Evolutionary conservation across 1,140 invertebrate genomes (phyloP).

Genomic region (Zaprionus ornatus): DNA sequence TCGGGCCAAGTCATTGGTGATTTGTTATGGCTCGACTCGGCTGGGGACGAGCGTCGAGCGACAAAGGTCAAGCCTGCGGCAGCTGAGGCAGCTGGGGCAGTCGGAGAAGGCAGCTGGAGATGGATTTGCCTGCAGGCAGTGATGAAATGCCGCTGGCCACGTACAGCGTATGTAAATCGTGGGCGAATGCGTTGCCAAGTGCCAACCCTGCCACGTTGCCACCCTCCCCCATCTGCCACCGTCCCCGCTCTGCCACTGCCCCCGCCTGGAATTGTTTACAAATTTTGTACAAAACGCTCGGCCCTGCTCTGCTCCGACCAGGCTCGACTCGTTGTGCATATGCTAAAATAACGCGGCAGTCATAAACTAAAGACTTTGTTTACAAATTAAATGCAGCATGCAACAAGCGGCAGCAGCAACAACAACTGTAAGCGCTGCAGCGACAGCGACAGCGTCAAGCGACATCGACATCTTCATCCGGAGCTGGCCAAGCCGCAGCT

Average conservation of each 20-base stretch:
- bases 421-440: background rate
- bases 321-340: conserved; percentile 67
- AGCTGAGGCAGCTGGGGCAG: background rate
- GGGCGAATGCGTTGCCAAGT: conserved; percentile 54
- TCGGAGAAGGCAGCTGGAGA: background rate
- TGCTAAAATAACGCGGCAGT: conserved; percentile 79
- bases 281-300: conserved; percentile 73
- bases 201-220: background rate
- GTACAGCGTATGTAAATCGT: conserved; percentile 64
- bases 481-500: conserved; percentile 2
- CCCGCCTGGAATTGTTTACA: conserved; percentile 70
- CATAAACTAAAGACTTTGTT: conserved; percentile 83
- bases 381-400: conserved; percentile 82
- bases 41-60: conserved; percentile 26
- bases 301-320: background rate
- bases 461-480: conserved; percentile 68
- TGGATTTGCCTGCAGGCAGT: conserved; percentile 6
- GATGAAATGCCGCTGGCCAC: conserved; percentile 46
- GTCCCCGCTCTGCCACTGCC: background rate
- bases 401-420: conserved; percentile 64
- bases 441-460: conserved; percentile 53
- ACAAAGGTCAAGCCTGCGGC: conserved; percentile 53
- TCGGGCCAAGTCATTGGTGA: conserved; percentile 75
- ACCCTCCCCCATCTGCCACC: no score
- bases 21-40: conserved; percentile 71